phyloP scores from a whole-genome alignment of 1,140 invertebrate species.

The Zaprionus nigranus region DNA sequence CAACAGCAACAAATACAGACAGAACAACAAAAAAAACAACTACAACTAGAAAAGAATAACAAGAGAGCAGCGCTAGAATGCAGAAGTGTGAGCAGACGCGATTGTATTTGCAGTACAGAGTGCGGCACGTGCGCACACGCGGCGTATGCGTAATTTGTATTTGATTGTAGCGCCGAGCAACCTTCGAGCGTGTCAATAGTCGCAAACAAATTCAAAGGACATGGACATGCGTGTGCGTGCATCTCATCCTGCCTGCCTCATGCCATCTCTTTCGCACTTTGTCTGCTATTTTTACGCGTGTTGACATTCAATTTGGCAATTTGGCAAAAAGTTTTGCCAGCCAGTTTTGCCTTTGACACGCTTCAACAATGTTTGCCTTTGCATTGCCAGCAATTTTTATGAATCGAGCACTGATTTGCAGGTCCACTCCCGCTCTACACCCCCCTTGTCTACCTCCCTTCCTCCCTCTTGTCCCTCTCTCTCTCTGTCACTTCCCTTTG shows the following conservation, averaged over 20 bases:
- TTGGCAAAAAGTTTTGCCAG: slow-evolving; percentile 69
- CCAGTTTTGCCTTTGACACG: slow-evolving; percentile 50
- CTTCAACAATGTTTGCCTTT: slow-evolving; percentile 59
- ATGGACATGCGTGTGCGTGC: slow-evolving; percentile 58
- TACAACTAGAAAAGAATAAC: neutral
- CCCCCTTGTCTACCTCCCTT: neutral
- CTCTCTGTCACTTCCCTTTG: slow-evolving; percentile 47
- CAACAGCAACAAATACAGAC: neutral
- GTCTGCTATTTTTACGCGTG: slow-evolving; percentile 75
- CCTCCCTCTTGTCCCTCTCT: too few relatives aligned
- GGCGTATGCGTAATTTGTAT: slow-evolving; percentile 75
- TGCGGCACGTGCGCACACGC: slow-evolving; percentile 58
- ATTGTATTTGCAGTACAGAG: slow-evolving; percentile 12
- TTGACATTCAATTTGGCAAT: slow-evolving; percentile 82
- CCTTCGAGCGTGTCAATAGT: slow-evolving; percentile 58
- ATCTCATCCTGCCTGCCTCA: slow-evolving; percentile 10
- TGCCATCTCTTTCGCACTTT: slow-evolving; percentile 14
- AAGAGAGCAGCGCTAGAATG: neutral
- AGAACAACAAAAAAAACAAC: neutral
- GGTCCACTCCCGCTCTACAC: neutral
- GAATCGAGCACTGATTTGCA: slow-evolving; percentile 76
- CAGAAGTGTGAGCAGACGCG: slow-evolving; percentile 3
- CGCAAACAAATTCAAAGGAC: slow-evolving; percentile 76
- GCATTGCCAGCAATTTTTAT: slow-evolving; percentile 67
- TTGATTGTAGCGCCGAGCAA: slow-evolving; percentile 60